Percentiles rank a stretch among this genome's conserved stretches.
Conservation (phyloP, 2,888 invertebrate species). For the Tuberolachnus salignus region DNA sequence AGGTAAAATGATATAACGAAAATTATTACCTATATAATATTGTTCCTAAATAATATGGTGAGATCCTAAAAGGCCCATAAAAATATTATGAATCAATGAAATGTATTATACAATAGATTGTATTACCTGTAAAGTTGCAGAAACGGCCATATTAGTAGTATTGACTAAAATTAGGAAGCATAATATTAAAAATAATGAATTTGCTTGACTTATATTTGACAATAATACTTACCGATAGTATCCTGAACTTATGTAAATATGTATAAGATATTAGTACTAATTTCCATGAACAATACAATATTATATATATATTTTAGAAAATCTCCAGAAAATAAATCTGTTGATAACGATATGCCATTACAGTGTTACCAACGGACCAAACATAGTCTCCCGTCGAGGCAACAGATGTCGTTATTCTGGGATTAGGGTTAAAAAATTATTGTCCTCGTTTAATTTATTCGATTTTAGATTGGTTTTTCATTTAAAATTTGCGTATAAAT, state of each 20-base stretch:
- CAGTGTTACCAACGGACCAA: conserved; percentile 25
- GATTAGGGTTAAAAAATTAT: neutral
- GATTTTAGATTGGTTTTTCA: neutral
- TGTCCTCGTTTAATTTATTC: neutral
- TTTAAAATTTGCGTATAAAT: conserved; percentile 4
- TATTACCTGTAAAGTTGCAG: conserved; percentile 49
- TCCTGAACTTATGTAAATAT: too few relatives aligned
- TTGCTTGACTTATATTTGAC: neutral
- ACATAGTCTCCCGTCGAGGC: neutral
- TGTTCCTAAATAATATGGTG: too few relatives aligned
- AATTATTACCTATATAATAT: too few relatives aligned
- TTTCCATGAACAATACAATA: neutral
- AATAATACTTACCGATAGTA: neutral
- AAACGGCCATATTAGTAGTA: conserved; percentile 40
- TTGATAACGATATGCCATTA: conserved; percentile 27
- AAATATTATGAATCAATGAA: too few relatives aligned
- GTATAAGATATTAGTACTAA: too few relatives aligned
- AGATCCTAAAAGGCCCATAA: neutral
- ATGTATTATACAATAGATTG: neutral
- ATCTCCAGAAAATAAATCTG: neutral
- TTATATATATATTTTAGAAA: conserved; percentile 3
- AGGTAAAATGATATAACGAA: too few relatives aligned
- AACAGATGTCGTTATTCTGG: conserved; percentile 23
- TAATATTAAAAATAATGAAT: neutral
- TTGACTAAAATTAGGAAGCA: neutral